phyloP scores from a whole-genome alignment of 2,797 vertebrate genomes.

The Microtus californicus region DNA sequence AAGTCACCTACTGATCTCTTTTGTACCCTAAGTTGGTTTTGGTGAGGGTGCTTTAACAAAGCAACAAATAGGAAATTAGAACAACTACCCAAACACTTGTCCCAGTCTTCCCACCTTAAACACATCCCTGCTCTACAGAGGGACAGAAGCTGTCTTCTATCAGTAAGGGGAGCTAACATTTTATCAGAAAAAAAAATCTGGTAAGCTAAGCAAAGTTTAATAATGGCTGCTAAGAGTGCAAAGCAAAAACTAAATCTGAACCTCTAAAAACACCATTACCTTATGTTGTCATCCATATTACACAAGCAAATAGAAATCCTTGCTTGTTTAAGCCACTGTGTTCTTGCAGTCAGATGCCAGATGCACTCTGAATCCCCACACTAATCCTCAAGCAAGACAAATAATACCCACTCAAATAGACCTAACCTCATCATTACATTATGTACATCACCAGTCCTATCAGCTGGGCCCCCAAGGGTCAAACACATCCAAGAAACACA shows the following conservation, averaged over 20 bases:
- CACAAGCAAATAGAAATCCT: neutral
- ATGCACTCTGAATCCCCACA: neutral
- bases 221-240: neutral
- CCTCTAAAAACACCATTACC: neutral
- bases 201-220: neutral
- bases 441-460: too few relatives aligned
- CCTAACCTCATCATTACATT: neutral
- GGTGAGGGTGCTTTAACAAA: neutral
- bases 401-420: neutral
- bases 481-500: neutral
- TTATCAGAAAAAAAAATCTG: neutral
- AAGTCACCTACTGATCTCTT: neutral
- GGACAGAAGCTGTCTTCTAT: neutral
- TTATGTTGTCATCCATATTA: neutral
- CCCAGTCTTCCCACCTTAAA: neutral
- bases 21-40: neutral
- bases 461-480: neutral
- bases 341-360: neutral
- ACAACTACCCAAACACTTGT: neutral
- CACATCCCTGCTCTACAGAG: neutral
- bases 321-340: conserved; percentile 9
- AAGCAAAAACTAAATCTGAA: neutral
- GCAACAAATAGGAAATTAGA: neutral
- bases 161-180: neutral
- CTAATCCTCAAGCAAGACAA: neutral